These are phyloP conservation scores for Oxyruncus cristatus DNA, from an alignment of 2,113 vertebrate species.

Conservation along the genomic window DNA sequence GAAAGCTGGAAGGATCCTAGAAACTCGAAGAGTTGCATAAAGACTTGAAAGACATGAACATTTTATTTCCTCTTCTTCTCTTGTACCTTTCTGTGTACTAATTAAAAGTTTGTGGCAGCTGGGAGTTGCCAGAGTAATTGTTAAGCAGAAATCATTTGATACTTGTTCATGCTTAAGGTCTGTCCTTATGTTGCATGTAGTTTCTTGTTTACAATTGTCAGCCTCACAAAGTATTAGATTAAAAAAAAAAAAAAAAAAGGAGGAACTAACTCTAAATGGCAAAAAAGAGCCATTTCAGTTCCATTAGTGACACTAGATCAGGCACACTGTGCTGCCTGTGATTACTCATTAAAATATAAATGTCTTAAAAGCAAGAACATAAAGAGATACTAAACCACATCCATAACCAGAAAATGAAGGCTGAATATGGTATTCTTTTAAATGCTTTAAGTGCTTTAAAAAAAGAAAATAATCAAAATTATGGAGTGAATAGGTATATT, in stretches of 20 bases:
- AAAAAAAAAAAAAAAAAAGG: neutral
- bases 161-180: neutral
- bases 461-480: neutral
- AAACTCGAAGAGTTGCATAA: neutral
- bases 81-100: neutral
- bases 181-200: neutral
- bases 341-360: neutral
- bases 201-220: neutral
- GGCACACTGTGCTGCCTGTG: fast-evolving
- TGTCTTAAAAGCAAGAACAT: conserved; percentile 13
- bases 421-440: neutral
- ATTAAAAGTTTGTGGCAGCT: neutral
- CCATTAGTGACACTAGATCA: neutral
- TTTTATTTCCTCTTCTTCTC: neutral
- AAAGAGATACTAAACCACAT: neutral
- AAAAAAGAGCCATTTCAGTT: neutral
- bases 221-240: neutral
- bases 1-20: neutral
- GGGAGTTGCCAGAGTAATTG: neutral
- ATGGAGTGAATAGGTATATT: neutral
- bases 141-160: neutral
- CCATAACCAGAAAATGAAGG: neutral
- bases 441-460: neutral
- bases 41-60: neutral
- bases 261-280: neutral